Base-by-base conservation (phyloP, 2,113 vertebrate genomes). In the Corapipo altera region DNA sequence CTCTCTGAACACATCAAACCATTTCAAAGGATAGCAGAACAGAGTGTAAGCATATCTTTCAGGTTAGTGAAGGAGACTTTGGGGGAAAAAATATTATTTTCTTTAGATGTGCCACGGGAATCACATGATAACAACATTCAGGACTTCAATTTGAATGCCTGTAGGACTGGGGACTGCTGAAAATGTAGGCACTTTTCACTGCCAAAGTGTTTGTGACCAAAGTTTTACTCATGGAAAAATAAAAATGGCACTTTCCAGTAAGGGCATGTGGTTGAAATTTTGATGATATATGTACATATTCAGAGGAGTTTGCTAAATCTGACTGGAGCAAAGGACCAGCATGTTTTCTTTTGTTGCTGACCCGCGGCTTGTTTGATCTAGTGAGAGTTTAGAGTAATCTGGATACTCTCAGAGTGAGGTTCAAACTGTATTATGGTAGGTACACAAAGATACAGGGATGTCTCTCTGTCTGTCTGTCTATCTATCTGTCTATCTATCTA, bases 401-500 rank as follows among this genome's bases (percentile, higher is more conserved):
- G 19, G 55, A n/a, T 17, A 41, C 37, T 39, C 37, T 67, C 15
- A 44, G 32, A 73, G 21, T 26, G 14, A 80, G 15, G 3, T 39
- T 83, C 51, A 52, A 46, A 21, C 32, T 67, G 12, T 55, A 3
- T 35, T 65, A 22, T 8, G 12, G 44, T 55, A 69, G 26, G 11
- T 73, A 33, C 72, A 46, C 35, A 37, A 33, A 71, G 49, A 27
- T 76, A 35, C 1, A 1, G 15, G n/a, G 35, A 11, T 4, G 5
- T 48, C 17, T 54, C 9, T 54, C 1, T 71, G 1, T 39, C 5
- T 28, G 6, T 48, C 27, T 52, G 5, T 51, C 1, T 70, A 1
- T 37, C 4, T 26, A 1, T 55, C 0, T 52, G 3, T 49, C 3
- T n/a, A 4, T 35, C 11, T 57, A 16, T 55, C 9, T 46, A 5